phyloP scores from a whole-genome alignment of 2,888 invertebrate species.

The Pachliopta kotzebuea region DNA sequence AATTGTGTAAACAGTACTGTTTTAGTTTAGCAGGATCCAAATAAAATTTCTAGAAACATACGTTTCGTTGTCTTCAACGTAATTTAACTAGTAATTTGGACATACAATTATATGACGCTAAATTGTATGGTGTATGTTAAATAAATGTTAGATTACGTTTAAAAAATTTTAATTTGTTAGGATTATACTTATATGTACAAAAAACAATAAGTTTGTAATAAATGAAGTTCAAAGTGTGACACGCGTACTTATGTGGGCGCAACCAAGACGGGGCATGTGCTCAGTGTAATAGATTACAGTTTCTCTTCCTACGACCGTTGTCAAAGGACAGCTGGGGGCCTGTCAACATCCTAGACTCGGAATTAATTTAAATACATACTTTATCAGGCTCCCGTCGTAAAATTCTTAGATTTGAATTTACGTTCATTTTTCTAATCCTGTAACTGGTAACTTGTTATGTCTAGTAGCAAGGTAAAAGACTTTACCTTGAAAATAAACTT shows the following conservation, averaged over 20 bases:
- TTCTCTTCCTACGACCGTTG: constrained; percentile 41
- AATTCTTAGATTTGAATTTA: not conserved
- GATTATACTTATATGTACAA: not conserved
- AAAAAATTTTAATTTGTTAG: not conserved
- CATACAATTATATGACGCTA: no score
- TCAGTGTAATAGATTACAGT: constrained; percentile 39
- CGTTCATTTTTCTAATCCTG: not conserved
- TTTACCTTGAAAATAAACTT: no score
- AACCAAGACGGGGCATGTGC: constrained; percentile 27
- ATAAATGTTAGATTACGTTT: not conserved
- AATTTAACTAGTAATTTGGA: no score
- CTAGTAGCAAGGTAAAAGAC: not conserved
- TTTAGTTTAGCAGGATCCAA: no score
- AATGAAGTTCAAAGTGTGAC: constrained; percentile 23
- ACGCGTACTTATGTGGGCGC: constrained; percentile 20
- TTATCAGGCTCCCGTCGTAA: constrained; percentile 7
- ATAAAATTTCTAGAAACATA: no score
- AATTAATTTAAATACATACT: constrained; percentile 39
- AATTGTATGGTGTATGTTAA: no score
- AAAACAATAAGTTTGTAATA: constrained; percentile 11
- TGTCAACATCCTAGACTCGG: constrained; percentile 37
- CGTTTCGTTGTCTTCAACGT: no score
- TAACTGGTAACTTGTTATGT: not conserved
- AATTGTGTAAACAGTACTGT: no score
- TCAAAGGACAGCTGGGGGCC: constrained; percentile 41